phyloP scores from a whole-genome alignment of 2,888 invertebrate genomes.

The Cremastobaeus sp. region DNA sequence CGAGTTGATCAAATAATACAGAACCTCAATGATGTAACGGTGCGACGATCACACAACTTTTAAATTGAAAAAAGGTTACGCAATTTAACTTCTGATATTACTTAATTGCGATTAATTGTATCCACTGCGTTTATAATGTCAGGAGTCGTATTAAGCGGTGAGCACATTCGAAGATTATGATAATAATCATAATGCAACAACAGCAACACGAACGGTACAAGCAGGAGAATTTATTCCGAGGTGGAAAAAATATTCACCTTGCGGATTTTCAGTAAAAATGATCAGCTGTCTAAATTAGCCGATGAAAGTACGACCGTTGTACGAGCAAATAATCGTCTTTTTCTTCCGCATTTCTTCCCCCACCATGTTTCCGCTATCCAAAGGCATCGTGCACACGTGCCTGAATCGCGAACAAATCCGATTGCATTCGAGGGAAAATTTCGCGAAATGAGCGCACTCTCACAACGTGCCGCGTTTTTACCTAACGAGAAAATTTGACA shows the following conservation, averaged over 20 bases:
- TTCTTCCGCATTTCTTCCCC: constrained; percentile 44
- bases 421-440: constrained; percentile 4
- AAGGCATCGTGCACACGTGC: constrained; percentile 15
- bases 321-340: constrained; percentile 37
- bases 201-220: background rate
- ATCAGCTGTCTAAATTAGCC: constrained; percentile 23
- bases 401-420: constrained; percentile 15
- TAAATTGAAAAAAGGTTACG: background rate
- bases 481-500: constrained; percentile 38
- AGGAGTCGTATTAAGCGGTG: no score
- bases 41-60: no score
- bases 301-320: constrained; percentile 38
- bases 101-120: constrained; percentile 12
- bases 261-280: constrained; percentile 15
- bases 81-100: background rate
- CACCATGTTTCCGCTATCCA: background rate
- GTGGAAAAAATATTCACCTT: background rate
- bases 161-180: no score
- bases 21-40: no score
- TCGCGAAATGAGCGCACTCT: constrained; percentile 10
- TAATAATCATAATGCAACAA: no score
- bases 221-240: background rate
- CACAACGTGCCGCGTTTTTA: constrained; percentile 8
- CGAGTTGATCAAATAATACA: no score
- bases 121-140: no score